Evolutionary conservation across 2,888 invertebrate species (phyloP).

Genomic region (Ophion obscuratus): DNA sequence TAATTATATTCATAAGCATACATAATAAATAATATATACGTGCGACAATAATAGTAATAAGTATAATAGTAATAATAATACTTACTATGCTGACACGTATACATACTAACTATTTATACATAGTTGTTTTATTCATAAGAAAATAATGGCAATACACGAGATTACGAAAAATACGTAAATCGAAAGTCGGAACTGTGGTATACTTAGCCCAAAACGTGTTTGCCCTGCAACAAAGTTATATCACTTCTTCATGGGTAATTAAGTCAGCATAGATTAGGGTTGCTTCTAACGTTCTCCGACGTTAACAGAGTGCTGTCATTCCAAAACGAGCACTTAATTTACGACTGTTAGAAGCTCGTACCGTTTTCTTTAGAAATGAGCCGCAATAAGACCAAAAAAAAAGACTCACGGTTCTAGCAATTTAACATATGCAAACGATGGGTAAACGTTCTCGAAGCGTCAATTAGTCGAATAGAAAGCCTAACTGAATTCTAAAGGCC

Average conservation of each 20-base stretch:
- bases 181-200: not conserved
- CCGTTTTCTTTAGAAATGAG: not conserved
- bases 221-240: not conserved
- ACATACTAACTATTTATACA: not conserved
- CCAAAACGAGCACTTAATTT: not conserved
- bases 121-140: not conserved
- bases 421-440: not conserved
- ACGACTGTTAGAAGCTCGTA: not conserved
- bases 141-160: not conserved
- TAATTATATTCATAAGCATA: too few species aligned
- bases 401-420: not conserved
- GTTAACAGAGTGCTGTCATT: conserved; percentile 1
- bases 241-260: not conserved
- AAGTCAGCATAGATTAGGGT: not conserved
- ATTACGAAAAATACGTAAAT: not conserved
- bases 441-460: not conserved
- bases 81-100: not conserved
- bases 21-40: too few species aligned
- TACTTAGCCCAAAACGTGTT: not conserved
- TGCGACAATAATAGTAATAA: not conserved
- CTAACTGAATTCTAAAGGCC: conserved; percentile 6
- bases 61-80: not conserved
- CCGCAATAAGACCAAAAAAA: not conserved
- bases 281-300: not conserved
- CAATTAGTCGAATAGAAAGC: not conserved